Evolutionary conservation across 2,113 vertebrate genomes (phyloP).

Genomic region (Sisor rabdophorus): DNA sequence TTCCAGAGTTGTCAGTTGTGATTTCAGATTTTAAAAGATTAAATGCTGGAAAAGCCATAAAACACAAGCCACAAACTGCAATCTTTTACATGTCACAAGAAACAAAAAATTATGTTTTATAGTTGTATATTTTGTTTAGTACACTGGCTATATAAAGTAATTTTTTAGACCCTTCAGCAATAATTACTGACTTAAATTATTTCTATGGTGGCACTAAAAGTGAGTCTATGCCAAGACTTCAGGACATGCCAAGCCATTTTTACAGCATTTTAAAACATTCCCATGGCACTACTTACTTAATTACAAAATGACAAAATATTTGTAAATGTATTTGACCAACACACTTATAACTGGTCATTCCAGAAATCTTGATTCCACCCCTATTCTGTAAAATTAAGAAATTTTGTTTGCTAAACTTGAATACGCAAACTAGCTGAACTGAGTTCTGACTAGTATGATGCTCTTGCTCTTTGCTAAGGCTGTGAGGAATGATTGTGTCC

Average conservation of each 20-base stretch:
- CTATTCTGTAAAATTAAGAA: no score
- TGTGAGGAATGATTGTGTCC: no score
- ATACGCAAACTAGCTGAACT: no score
- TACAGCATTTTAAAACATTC: not conserved
- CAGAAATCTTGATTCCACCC: not conserved
- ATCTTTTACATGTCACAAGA: no score
- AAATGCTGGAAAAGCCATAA: not conserved
- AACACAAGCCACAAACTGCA: no score
- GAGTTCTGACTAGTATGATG: no score
- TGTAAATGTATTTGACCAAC: not conserved
- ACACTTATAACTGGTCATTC: not conserved
- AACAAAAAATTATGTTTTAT: not conserved
- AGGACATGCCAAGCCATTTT: no score
- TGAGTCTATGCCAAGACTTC: no score
- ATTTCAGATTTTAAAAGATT: constrained; percentile 2
- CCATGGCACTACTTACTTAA: not conserved
- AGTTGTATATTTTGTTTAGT: not conserved
- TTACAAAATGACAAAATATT: not conserved
- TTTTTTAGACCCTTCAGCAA: not conserved
- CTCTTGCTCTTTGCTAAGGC: no score
- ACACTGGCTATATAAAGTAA: not conserved
- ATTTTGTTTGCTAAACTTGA: no score
- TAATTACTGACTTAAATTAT: no score
- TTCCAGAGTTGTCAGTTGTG: not conserved
- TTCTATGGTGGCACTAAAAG: no score